phyloP scores from a whole-genome alignment of 2,888 invertebrate species.

The Epiblema foenella region DNA sequence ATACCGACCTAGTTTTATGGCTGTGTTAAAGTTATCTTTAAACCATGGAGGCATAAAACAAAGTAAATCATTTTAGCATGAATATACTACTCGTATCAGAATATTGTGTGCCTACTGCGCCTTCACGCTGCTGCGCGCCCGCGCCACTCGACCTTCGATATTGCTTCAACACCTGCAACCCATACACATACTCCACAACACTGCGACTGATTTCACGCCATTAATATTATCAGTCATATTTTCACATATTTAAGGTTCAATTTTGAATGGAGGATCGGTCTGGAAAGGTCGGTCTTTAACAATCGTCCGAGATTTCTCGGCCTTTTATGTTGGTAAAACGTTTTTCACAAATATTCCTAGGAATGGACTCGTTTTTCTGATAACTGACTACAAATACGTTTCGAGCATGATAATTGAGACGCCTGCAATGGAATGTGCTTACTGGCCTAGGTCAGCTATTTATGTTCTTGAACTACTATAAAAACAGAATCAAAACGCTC shows the following conservation, averaged over 20 bases:
- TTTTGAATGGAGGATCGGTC: background rate
- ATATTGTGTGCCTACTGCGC: background rate
- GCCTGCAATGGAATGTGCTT: too few species aligned
- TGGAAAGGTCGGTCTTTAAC: background rate
- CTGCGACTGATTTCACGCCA: background rate
- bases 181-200: background rate
- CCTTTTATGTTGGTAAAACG: background rate
- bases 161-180: constrained; percentile 16
- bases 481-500: too few species aligned
- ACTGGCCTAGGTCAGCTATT: too few species aligned
- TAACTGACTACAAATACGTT: background rate
- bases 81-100: background rate
- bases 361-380: background rate
- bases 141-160: constrained; percentile 9
- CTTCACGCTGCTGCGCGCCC: background rate
- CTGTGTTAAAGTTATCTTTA: too few species aligned
- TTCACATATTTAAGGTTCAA: background rate
- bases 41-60: too few species aligned
- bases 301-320: background rate
- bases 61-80: too few species aligned
- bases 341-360: background rate
- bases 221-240: background rate
- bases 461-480: too few species aligned
- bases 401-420: too few species aligned
- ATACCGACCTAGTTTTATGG: too few species aligned